A percentile compares a stretch with the other conserved stretches of the same genome.
These are phyloP conservation scores for Lasioglossum lativentre DNA, from an alignment of 2,888 invertebrate genomes.

Conservation along the genomic window DNA sequence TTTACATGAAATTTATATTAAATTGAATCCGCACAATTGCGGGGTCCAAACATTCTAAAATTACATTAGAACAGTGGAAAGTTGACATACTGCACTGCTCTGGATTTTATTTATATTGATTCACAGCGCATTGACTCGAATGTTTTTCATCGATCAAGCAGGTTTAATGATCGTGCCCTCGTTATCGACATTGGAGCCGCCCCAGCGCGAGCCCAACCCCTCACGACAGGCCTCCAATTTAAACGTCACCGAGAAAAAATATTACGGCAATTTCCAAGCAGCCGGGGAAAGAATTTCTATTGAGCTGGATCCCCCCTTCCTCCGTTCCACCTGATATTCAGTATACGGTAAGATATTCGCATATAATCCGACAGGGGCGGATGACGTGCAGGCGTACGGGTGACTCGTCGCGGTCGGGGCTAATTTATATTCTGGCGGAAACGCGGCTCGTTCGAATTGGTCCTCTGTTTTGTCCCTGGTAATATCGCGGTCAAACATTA, in stretches of 20 bases:
- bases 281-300: slow-evolving; percentile 46
- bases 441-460: slow-evolving; percentile 36
- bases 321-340: slow-evolving; percentile 45
- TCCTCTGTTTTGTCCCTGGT: slow-evolving; percentile 52
- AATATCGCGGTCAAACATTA: slow-evolving; percentile 65
- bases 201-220: neutral
- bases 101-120: neutral
- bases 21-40: too few species aligned
- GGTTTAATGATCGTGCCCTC: slow-evolving; percentile 21
- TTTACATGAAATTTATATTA: too few species aligned
- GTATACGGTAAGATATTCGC: slow-evolving; percentile 57
- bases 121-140: neutral
- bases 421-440: slow-evolving; percentile 70
- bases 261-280: slow-evolving; percentile 59
- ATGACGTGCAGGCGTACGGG: slow-evolving; percentile 8
- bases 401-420: slow-evolving; percentile 41
- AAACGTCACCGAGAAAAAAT: slow-evolving; percentile 64
- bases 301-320: slow-evolving; percentile 23
- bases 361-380: slow-evolving; percentile 37
- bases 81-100: neutral
- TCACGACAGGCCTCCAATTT: slow-evolving; percentile 55
- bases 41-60: neutral
- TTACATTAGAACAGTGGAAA: neutral
- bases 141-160: slow-evolving; percentile 4
- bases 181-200: slow-evolving; percentile 46